These are phyloP conservation scores for Lasioglossum calceatum DNA, from an alignment of 2,888 invertebrate genomes.

Conservation along the genomic window DNA sequence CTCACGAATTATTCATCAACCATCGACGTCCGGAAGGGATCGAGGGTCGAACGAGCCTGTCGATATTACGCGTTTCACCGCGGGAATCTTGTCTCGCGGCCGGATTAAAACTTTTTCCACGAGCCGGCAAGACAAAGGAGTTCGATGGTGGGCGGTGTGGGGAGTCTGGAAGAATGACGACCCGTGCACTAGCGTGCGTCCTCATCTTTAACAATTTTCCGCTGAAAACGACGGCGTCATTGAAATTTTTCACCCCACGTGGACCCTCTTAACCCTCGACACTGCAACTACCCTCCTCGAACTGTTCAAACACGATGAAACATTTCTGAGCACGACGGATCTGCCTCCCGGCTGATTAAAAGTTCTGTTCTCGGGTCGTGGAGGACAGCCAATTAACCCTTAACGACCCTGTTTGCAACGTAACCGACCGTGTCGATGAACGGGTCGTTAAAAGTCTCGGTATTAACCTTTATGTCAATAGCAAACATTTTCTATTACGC, in stretches of 20 bases:
- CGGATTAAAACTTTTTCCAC: conserved; percentile 4
- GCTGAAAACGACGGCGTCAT: not conserved
- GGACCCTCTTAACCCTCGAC: not conserved
- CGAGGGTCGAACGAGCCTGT: not conserved
- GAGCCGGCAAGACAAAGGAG: not conserved
- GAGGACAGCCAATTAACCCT: not conserved
- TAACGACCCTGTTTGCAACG: not conserved
- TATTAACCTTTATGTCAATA: too few species aligned
- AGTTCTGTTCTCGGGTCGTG: not conserved
- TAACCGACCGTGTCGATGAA: not conserved
- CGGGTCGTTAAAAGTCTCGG: not conserved
- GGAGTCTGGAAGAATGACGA: not conserved
- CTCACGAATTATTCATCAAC: conserved; percentile 10
- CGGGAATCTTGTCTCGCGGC: not conserved
- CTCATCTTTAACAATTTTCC: not conserved
- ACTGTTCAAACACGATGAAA: not conserved
- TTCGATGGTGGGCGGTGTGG: not conserved
- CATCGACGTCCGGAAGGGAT: conserved; percentile 2
- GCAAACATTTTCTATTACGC: too few species aligned
- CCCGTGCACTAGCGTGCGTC: not conserved
- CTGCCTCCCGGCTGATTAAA: not conserved
- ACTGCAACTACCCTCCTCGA: not conserved
- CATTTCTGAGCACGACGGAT: not conserved
- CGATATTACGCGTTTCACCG: not conserved
- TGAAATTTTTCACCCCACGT: not conserved